These are phyloP conservation scores for Laspeyria flexula DNA, from an alignment of 2,888 invertebrate genomes.

Conservation along the genomic window DNA sequence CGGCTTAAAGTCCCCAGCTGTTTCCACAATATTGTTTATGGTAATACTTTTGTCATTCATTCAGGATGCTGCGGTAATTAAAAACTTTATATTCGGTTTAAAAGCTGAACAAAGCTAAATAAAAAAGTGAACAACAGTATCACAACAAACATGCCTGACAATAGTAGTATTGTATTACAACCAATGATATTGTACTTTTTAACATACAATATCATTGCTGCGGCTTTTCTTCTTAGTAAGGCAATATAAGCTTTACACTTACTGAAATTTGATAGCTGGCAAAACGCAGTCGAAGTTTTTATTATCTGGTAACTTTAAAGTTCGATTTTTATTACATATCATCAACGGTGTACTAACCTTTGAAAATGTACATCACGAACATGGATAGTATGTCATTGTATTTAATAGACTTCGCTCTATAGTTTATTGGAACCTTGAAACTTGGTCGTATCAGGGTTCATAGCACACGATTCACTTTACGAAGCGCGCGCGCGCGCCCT, in stretches of 20 bases:
- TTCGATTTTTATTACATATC: neutral
- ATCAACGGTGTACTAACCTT: neutral
- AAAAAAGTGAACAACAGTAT: constrained; percentile 3
- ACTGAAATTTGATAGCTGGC: neutral
- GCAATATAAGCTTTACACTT: neutral
- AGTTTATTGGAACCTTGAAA: constrained; percentile 34
- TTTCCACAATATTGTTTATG: neutral
- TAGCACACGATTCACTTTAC: constrained; percentile 36
- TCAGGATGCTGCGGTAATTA: neutral
- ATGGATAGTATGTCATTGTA: neutral
- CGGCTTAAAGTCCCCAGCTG: neutral
- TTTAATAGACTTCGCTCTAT: neutral
- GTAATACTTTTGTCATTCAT: neutral
- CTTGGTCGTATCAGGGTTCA: constrained; percentile 26
- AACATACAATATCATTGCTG: too few species aligned
- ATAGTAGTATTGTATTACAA: constrained; percentile 13
- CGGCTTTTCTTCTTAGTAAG: too few species aligned
- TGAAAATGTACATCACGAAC: neutral
- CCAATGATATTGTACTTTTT: too few species aligned
- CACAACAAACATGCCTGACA: constrained; percentile 9
- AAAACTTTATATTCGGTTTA: neutral
- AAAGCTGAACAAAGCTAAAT: neutral
- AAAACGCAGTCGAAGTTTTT: constrained; percentile 2
- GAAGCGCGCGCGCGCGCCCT: constrained; percentile 17
- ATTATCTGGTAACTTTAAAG: neutral